Evolutionary conservation across 2,888 invertebrate genomes (phyloP).

Genomic region (Leptura quadrifasciata): DNA sequence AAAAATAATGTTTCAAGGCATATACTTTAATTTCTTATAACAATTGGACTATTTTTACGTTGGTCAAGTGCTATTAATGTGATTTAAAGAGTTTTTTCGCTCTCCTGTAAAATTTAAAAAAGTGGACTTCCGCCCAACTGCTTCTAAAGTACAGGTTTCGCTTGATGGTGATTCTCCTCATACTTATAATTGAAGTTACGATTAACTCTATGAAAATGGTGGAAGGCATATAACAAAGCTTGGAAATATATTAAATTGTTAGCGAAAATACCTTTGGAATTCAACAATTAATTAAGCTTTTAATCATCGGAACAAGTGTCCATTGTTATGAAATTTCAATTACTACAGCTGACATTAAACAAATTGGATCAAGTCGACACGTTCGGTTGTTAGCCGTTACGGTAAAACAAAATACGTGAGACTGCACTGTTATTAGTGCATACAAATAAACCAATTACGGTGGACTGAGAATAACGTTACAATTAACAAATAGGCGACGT

Average conservation of each 20-base stretch:
- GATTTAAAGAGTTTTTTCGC: no score
- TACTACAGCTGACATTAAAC: slow-evolving; percentile 2
- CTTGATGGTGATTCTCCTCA: no score
- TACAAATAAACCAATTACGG: background rate
- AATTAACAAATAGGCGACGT: background rate
- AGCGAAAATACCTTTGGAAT: background rate
- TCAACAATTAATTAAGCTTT: background rate
- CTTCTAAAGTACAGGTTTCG: no score
- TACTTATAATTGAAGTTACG: no score
- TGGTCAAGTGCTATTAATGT: no score
- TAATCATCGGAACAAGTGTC: background rate
- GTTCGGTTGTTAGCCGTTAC: background rate
- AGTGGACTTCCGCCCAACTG: no score
- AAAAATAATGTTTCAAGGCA: background rate
- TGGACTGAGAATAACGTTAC: background rate
- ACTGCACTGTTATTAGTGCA: background rate
- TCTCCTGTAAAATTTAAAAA: no score
- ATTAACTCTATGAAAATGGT: background rate
- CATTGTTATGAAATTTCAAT: slow-evolving; percentile 3
- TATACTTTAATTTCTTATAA: no score
- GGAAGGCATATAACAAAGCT: background rate
- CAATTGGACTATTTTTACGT: no score
- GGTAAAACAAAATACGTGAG: background rate
- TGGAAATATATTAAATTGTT: background rate
- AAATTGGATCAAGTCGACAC: background rate